These are phyloP conservation scores for Drosophila nigricruria DNA, from an alignment of 2,888 invertebrate species.

Conservation along the genomic window DNA sequence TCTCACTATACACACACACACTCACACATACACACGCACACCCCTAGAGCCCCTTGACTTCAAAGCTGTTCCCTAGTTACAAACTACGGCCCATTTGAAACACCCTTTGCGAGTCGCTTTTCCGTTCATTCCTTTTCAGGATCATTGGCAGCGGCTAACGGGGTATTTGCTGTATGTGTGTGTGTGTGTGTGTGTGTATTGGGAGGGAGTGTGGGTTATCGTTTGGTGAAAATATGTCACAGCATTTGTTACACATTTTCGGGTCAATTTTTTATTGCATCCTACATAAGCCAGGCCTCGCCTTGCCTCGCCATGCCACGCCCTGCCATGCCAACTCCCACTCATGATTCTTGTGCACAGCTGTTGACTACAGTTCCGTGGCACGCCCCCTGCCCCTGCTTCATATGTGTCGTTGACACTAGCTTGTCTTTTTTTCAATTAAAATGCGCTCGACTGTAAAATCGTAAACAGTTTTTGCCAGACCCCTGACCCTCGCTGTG, in stretches of 20 bases:
- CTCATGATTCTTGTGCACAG: conserved; percentile 56
- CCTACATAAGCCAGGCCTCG: conserved; percentile 56
- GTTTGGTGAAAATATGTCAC: conserved; percentile 76
- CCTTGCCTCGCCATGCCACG: neutral
- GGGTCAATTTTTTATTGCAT: conserved; percentile 78
- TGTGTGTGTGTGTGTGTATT: neutral
- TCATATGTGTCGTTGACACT: conserved; percentile 71
- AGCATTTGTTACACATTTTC: conserved; percentile 80
- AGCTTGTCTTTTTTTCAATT: conserved; percentile 73
- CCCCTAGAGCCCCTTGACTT: neutral
- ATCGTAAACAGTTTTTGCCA: conserved; percentile 73
- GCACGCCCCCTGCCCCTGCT: conserved; percentile 1
- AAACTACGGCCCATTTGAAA: conserved; percentile 43
- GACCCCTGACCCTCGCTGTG: neutral
- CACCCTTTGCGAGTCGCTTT: conserved; percentile 65
- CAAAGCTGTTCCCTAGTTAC: conserved; percentile 26
- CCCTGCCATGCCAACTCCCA: neutral
- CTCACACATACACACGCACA: neutral
- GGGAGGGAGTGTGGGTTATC: neutral
- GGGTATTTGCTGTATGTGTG: conserved; percentile 18
- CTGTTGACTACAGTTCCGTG: conserved; percentile 51
- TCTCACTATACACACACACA: conserved; percentile 48
- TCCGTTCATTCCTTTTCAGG: conserved; percentile 72
- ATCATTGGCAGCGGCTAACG: conserved; percentile 72
- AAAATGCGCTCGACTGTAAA: conserved; percentile 75